Evolutionary conservation across 2,113 vertebrate species (phyloP).

Genomic region (Castor canadensis): DNA sequence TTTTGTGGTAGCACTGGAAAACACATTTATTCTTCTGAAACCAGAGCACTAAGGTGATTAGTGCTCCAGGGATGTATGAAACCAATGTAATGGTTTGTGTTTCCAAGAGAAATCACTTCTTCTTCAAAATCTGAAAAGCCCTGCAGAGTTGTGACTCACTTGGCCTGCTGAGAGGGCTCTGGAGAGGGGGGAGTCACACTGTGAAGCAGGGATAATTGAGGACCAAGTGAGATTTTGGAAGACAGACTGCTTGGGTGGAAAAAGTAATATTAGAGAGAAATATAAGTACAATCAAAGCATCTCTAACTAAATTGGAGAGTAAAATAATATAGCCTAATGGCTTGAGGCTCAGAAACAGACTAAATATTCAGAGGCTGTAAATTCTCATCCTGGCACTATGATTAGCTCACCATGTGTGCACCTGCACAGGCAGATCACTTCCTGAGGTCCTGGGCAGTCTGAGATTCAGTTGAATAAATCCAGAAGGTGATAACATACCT

Average conservation of each 20-base stretch:
- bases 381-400: neutral
- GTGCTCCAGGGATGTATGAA: constrained; percentile 43
- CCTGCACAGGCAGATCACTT: neutral
- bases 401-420: neutral
- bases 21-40: constrained; percentile 16
- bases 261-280: constrained; percentile 50
- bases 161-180: constrained; percentile 14
- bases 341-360: neutral
- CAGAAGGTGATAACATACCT: neutral
- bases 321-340: constrained; percentile 48
- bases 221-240: constrained; percentile 20
- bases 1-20: constrained; percentile 14
- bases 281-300: neutral
- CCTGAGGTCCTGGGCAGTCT: neutral
- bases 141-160: constrained; percentile 44
- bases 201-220: constrained; percentile 44
- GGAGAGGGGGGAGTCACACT: neutral
- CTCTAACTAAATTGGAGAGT: constrained; percentile 16
- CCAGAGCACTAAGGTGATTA: constrained; percentile 39
- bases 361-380: neutral
- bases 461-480: neutral
- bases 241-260: constrained; percentile 23
- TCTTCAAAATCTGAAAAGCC: constrained; percentile 39
- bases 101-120: constrained; percentile 55
- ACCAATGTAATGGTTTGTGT: constrained; percentile 13